Evolutionary conservation across 2,888 invertebrate species (phyloP), one percentile per base, ranked within the genome.

Genomic region (Odontomyia ornata): DNA sequence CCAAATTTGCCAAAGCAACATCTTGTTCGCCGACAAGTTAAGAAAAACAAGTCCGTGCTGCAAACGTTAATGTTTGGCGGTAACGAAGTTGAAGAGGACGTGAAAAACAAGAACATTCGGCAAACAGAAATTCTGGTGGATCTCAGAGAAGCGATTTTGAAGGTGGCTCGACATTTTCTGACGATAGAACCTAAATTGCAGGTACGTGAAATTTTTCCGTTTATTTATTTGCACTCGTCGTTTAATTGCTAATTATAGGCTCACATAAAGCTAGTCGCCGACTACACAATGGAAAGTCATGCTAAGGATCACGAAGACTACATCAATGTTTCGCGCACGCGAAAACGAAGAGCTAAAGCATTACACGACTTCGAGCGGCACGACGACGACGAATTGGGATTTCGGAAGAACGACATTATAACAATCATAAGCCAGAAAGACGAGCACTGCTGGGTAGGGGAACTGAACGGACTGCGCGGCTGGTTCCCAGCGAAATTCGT

Each of bases 61-160:
- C 96, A 97, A 85, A 90, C 95, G 76, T 90, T 97, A 82, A 88
- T 98, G 23, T 96, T 96, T 87, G 95, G 95, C 47, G 93, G 93
- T 84, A 92, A 93, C 80, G 90, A 89, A 80, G 91, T 90, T 79
- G 92, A 92, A 83, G 95, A 96, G 81, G 95, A 95, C 85, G 89
- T 94, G 15, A 94, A 97, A 84, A 95, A 94, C 79, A 99, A 99
- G 87, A 99, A 99, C 88, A 96, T 99, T 73, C 93, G 95, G 79
- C 99, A 99, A 88, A 99, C 99, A 82, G 99, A 99, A 89, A 93
- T 99, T 83, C 89, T 99, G 80, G 98, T 99, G n/a, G 98, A 99
- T 88, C 89, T 99, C 75, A 90, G 98, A 81, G 98, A 99, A 88
- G 95, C 98, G 36, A 97, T 99, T 81, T 88, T 98, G 76, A 98